Percentiles rank a stretch among this genome's conserved stretches.
phyloP scores from a whole-genome alignment of 2,797 vertebrate species.

The Xenops minutus region DNA sequence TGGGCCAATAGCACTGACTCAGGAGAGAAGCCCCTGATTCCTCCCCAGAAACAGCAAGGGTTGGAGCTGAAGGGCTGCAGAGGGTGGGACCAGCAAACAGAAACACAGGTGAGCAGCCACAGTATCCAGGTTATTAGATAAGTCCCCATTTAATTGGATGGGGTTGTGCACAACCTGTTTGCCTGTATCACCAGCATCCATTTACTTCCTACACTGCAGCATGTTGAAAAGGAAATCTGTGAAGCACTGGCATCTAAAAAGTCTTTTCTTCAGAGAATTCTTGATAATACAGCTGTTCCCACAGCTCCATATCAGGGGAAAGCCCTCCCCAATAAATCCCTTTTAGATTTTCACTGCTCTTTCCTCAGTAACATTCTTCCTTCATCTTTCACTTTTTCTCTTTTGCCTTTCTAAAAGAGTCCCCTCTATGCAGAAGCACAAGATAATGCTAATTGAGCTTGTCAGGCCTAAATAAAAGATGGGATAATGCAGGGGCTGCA shows the following conservation, averaged over 20 bases:
- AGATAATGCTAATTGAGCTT: constrained; percentile 60
- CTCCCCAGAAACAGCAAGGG: too few species aligned
- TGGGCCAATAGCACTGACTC: neutral
- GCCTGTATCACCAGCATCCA: neutral
- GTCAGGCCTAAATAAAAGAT: constrained; percentile 61
- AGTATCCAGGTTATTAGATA: neutral
- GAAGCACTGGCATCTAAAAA: neutral
- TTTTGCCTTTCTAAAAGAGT: constrained; percentile 18
- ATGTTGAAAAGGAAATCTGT: neutral
- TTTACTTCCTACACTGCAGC: neutral
- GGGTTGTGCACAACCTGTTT: neutral
- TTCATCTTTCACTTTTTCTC: neutral
- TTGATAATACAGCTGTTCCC: neutral
- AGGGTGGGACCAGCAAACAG: neutral
- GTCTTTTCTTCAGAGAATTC: neutral
- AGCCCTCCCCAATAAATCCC: constrained; percentile 1
- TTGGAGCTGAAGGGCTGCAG: neutral
- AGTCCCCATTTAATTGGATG: neutral
- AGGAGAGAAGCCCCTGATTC: neutral
- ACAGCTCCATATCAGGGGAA: neutral
- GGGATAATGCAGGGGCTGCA: neutral
- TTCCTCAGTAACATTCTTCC: neutral
- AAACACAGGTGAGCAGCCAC: neutral
- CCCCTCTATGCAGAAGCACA: constrained; percentile 15
- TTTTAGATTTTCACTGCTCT: neutral